phyloP scores from a whole-genome alignment of 2,113 vertebrate genomes.

The Corapipo altera region DNA sequence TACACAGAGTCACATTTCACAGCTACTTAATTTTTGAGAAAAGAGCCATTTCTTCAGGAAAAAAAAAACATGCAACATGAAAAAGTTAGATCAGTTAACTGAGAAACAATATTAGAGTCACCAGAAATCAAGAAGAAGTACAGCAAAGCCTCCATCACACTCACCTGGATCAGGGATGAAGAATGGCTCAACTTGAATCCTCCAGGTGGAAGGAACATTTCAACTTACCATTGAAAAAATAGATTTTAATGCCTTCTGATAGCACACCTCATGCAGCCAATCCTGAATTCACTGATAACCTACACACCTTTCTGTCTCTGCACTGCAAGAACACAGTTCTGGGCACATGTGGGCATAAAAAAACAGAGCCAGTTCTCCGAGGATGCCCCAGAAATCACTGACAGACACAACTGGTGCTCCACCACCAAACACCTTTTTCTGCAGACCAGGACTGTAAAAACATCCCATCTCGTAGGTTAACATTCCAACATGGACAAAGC shows the following conservation, averaged over 20 bases:
- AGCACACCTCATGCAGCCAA: background rate
- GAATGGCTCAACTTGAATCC: constrained; percentile 36
- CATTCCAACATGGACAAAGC: background rate
- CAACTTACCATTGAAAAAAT: constrained; percentile 37
- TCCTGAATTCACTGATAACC: background rate
- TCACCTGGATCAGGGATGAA: background rate
- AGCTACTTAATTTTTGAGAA: background rate
- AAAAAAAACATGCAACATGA: constrained; percentile 15
- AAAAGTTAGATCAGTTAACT: constrained; percentile 38
- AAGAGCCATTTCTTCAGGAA: background rate
- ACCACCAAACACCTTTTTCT: background rate
- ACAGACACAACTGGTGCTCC: background rate
- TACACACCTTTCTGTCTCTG: background rate
- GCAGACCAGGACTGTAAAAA: background rate
- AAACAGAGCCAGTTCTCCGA: background rate
- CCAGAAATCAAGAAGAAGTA: background rate
- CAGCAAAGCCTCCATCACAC: background rate
- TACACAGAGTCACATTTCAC: background rate
- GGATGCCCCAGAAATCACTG: background rate
- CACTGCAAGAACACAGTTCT: background rate
- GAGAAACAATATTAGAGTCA: background rate
- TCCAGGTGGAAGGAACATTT: constrained; percentile 48
- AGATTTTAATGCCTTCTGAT: background rate
- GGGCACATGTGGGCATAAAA: background rate
- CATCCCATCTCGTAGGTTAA: background rate